Conservation (phyloP, 2,888 invertebrate species). For the Hirudinaria manillensis region DNA sequence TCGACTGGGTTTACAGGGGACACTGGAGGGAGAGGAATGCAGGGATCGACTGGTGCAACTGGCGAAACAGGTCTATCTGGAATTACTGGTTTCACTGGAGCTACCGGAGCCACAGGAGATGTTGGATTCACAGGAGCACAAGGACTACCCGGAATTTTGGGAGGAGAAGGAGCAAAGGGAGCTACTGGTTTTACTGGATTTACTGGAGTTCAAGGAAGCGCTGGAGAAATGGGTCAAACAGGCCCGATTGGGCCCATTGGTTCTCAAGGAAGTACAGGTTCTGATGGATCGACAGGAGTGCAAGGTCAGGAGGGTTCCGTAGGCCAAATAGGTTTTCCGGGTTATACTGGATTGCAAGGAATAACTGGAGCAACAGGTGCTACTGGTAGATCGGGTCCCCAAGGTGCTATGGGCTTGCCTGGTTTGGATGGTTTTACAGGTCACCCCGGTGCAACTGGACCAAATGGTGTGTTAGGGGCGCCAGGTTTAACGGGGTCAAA, state of each 20-base stretch:
- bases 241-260: constrained; percentile 28
- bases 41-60: constrained; percentile 9
- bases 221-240: constrained; percentile 27
- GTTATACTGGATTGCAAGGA: constrained; percentile 16
- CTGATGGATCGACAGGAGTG: constrained; percentile 29
- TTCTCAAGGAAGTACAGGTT: constrained; percentile 28
- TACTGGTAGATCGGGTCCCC: background rate
- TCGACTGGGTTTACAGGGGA: constrained; percentile 30
- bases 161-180: background rate
- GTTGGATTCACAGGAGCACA: background rate
- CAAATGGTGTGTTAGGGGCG: constrained; percentile 29
- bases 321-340: constrained; percentile 8
- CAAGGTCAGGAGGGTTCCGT: background rate
- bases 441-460: constrained; percentile 27
- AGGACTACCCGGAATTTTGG: background rate
- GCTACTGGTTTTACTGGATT: constrained; percentile 11
- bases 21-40: constrained; percentile 23
- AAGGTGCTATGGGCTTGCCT: background rate
- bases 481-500: constrained; percentile 27
- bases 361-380: constrained; percentile 13
- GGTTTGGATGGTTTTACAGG: constrained; percentile 13
- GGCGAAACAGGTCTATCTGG: constrained; percentile 8
- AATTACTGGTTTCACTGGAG: constrained; percentile 6
- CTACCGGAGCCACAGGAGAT: constrained; percentile 2
- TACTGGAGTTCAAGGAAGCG: constrained; percentile 4